Evolutionary conservation across 2,797 vertebrate genomes (phyloP).

Genomic region (Schizopygopsis pylzovi): DNA sequence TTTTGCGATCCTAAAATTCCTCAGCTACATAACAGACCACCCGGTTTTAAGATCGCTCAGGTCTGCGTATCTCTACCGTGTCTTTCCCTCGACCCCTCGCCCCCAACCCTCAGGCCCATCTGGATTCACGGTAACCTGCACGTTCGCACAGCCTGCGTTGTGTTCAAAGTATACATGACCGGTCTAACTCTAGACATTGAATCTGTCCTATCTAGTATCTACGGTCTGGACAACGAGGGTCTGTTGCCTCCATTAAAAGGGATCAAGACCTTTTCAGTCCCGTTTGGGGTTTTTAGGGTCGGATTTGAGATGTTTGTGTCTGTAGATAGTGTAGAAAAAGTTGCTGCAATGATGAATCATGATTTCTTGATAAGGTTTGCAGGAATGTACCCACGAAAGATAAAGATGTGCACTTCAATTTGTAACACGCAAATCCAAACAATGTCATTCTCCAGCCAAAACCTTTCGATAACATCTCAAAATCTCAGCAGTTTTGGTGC

Average conservation of each 20-base stretch:
- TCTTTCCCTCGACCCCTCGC: constrained; percentile 65
- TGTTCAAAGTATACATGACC: constrained; percentile 41
- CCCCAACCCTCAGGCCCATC: constrained; percentile 70
- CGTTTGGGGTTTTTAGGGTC: constrained; percentile 47
- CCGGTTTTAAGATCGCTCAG: constrained; percentile 69
- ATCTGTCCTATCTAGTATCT: constrained; percentile 63
- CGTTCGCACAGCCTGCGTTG: constrained; percentile 46
- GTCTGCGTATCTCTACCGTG: constrained; percentile 70
- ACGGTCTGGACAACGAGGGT: constrained; percentile 49
- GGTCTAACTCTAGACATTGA: constrained; percentile 53
- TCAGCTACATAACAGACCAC: constrained; percentile 68
- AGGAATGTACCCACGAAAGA: constrained; percentile 31
- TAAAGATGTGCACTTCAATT: background rate
- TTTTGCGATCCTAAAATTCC: constrained; percentile 60
- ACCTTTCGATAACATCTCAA: constrained; percentile 5
- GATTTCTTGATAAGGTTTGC: constrained; percentile 26
- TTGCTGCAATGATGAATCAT: constrained; percentile 23
- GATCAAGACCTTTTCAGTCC: constrained; percentile 41
- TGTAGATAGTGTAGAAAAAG: constrained; percentile 6
- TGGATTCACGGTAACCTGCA: constrained; percentile 73
- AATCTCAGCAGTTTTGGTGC: background rate
- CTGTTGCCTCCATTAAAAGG: constrained; percentile 53
- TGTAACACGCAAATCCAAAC: constrained; percentile 10
- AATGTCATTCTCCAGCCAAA: constrained; percentile 14
- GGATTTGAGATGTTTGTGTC: constrained; percentile 32